A percentile compares a stretch with the other conserved stretches of the same genome.
phyloP scores from a whole-genome alignment of 2,113 vertebrate species.

The Poicephalus meyeri region DNA sequence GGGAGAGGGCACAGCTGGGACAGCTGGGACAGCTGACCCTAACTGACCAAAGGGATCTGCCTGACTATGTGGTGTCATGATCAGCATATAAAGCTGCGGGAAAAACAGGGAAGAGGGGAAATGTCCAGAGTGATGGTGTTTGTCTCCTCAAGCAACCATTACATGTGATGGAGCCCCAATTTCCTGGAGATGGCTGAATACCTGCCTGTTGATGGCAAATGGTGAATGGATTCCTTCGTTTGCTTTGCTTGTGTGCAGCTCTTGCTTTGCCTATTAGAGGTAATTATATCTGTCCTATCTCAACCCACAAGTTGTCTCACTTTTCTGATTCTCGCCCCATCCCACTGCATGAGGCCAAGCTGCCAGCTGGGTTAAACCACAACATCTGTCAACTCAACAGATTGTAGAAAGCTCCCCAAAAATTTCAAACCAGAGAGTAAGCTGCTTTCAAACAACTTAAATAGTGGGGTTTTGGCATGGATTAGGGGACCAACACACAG shows the following conservation, averaged over 20 bases:
- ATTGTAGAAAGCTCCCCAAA: not conserved
- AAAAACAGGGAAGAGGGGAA: not conserved
- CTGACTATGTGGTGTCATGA: not conserved
- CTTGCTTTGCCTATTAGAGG: not conserved
- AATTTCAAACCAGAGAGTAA: not conserved
- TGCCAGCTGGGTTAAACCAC: not conserved
- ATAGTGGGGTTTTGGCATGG: not conserved
- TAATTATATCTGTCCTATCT: not conserved
- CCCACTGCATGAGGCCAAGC: not conserved
- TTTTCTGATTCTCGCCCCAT: not conserved
- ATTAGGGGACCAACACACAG: not conserved
- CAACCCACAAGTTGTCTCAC: not conserved
- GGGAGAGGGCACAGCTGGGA: not conserved
- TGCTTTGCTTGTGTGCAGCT: not conserved
- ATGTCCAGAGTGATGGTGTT: not conserved
- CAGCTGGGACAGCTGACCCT: not conserved
- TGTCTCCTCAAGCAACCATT: not conserved
- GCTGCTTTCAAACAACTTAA: not conserved
- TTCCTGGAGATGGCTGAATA: not conserved
- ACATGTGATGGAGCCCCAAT: not conserved
- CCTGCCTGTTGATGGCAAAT: not conserved
- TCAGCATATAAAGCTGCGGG: not conserved
- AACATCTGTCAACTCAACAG: not conserved
- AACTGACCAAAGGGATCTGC: not conserved
- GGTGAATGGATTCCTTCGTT: not conserved